phyloP scores from a whole-genome alignment of 1,140 invertebrate species.

The Drosophila kepulauana region DNA sequence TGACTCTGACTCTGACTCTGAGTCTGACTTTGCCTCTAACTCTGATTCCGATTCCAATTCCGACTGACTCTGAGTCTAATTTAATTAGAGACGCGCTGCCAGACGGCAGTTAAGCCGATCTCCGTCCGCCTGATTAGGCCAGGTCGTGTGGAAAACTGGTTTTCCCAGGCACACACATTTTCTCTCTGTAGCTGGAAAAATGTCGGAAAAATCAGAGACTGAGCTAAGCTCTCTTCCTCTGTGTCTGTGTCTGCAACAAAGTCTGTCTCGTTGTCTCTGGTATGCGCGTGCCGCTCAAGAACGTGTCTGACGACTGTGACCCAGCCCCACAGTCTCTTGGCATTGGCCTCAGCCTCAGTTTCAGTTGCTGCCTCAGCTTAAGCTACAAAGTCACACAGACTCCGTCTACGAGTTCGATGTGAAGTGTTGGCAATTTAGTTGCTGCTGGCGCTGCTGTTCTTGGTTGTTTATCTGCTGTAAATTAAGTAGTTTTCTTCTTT shows the following conservation, averaged over 20 bases:
- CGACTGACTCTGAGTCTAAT: slow-evolving; percentile 56
- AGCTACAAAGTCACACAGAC: slow-evolving; percentile 24
- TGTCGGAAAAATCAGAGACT: slow-evolving; percentile 53
- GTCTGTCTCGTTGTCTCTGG: slow-evolving; percentile 36
- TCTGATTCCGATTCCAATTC: neutral
- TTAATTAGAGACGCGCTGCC: slow-evolving; percentile 69
- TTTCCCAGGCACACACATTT: slow-evolving; percentile 46
- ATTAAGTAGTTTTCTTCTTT: slow-evolving; percentile 70
- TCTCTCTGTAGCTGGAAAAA: slow-evolving; percentile 57
- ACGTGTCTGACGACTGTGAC: slow-evolving; percentile 76
- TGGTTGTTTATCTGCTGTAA: slow-evolving; percentile 59
- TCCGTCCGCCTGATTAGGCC: slow-evolving; percentile 62
- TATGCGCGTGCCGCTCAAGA: slow-evolving; percentile 77
- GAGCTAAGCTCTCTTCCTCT: slow-evolving; percentile 1
- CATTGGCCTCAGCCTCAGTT: slow-evolving; percentile 32
- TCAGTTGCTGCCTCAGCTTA: slow-evolving; percentile 12
- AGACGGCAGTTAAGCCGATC: slow-evolving; percentile 30
- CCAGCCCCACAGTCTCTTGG: slow-evolving; percentile 52
- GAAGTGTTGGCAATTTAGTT: slow-evolving; percentile 60
- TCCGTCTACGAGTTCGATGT: slow-evolving; percentile 31
- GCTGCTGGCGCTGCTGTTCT: slow-evolving; percentile 9
- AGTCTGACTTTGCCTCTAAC: neutral
- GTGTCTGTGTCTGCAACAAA: slow-evolving; percentile 9
- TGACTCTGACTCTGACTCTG: no score
- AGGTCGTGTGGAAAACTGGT: slow-evolving; percentile 59